Conservation (phyloP, 2,113 vertebrate genomes). For the Atherinomorus stipes region DNA sequence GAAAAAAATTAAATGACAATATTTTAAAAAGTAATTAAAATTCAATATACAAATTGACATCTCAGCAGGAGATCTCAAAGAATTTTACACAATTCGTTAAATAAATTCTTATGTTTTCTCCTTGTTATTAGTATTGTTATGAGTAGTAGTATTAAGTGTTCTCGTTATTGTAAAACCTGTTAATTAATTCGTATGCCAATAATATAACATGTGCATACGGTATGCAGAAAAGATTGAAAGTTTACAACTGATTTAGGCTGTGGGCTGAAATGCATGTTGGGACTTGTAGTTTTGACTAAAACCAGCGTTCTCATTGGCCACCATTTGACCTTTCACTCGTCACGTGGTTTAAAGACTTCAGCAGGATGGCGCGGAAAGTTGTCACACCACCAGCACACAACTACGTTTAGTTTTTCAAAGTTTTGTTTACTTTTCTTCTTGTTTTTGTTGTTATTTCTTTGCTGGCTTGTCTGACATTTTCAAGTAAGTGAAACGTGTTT, state of each 20-base stretch:
- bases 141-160: no score
- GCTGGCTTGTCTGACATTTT: neutral
- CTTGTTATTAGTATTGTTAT: no score
- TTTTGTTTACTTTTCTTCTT: slow-evolving; percentile 26
- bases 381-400: neutral
- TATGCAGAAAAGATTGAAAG: no score
- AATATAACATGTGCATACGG: no score
- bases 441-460: neutral
- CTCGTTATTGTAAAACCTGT: no score
- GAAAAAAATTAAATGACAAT: no score
- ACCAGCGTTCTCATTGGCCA: slow-evolving; percentile 53
- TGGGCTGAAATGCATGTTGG: slow-evolving; percentile 42
- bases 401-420: rapidly evolving
- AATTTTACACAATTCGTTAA: no score
- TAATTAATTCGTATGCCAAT: no score
- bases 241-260: neutral
- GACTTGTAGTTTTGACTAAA: slow-evolving; percentile 42
- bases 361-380: slow-evolving; percentile 75
- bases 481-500: slow-evolving; percentile 28
- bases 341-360: slow-evolving; percentile 77
- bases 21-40: no score
- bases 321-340: slow-evolving; percentile 55
- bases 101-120: no score
- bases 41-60: no score
- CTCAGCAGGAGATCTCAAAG: no score